A percentile compares a stretch with the other conserved stretches of the same genome.
phyloP scores from a whole-genome alignment of 2,797 vertebrate species.

The Pangasius mekongensis region DNA sequence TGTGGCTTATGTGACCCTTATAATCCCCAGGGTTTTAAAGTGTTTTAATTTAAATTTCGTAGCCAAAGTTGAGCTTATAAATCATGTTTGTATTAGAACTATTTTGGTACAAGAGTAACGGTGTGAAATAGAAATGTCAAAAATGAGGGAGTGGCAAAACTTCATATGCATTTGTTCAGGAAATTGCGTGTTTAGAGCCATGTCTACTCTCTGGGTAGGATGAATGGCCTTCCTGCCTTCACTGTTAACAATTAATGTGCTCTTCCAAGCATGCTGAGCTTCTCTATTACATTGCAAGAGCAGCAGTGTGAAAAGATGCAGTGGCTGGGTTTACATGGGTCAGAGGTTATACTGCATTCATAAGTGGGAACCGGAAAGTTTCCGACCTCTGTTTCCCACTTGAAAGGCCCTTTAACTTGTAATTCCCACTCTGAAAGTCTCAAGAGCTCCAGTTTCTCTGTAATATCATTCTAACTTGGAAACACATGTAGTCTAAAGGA shows the following conservation, averaged over 20 bases:
- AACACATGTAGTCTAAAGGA: not conserved
- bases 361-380: not conserved
- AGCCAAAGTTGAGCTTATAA: not conserved
- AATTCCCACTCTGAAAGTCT: not conserved
- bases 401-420: not conserved
- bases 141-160: not conserved
- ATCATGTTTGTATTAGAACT: not conserved
- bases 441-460: not conserved
- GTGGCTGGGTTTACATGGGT: not conserved
- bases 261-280: not conserved
- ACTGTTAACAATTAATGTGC: slow-evolving; percentile 22
- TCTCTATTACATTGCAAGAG: slow-evolving; percentile 13
- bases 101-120: not conserved
- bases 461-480: not conserved
- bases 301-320: not conserved
- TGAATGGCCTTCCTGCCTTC: not conserved
- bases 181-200: not conserved
- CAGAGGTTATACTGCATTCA: not conserved
- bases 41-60: not conserved
- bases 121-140: not conserved
- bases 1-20: not conserved
- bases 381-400: not conserved
- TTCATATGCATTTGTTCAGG: not conserved
- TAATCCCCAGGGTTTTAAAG: not conserved
- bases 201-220: not conserved